Base-by-base conservation (phyloP, 2,888 invertebrate species). In the Trichopria drosophilae region DNA sequence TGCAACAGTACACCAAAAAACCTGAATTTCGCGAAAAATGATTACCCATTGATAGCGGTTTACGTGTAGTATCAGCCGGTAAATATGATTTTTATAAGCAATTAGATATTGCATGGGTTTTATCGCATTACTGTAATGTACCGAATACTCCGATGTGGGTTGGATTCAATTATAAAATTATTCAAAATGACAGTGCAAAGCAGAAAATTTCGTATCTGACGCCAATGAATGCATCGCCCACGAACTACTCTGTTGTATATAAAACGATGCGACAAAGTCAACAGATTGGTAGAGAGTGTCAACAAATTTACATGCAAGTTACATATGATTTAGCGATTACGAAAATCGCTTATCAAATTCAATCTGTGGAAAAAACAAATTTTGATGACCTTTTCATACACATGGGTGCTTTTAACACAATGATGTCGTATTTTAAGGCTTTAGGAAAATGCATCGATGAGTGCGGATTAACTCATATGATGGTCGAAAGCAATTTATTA, bases 381-480 rank as follows among this genome's bases (percentile, higher is more conserved):
- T 72, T 65, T 61, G 58, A 68, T 39, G 64, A 68, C 45, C 12
- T 74, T 52, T 73, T 71, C 52, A 67, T 73, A 31, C 65, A 71
- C 62, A 53, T 69, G 13, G 72, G 71, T 15, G 49, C 62, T 24
- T 73, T 76, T 60, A 64, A 67, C 56, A 44, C 66, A 34, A 48
- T 53, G 58, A 55, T 64, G 61, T 56, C 62, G 6, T 63, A 36
- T 56, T 64, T 69, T 37, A 65, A 66, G 60, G 63, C 68, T 41
- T 19, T 64, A 32, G 62, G 64, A 23, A 56, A 54, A 47, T 63
- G 59, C 53, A 65, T 64, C 34, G n/a, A n/a, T n/a, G n/a, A n/a
- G n/a, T n/a, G n/a, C n/a, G n/a, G n/a, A n/a, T n/a, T n/a, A n/a
- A n/a, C n/a, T n/a, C n/a, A n/a, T n/a, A n/a, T n/a, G n/a, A n/a